Percentiles rank a stretch among this genome's conserved stretches.
Conservation (phyloP, 2,113 vertebrate genomes). For the Alethe diademata region DNA sequence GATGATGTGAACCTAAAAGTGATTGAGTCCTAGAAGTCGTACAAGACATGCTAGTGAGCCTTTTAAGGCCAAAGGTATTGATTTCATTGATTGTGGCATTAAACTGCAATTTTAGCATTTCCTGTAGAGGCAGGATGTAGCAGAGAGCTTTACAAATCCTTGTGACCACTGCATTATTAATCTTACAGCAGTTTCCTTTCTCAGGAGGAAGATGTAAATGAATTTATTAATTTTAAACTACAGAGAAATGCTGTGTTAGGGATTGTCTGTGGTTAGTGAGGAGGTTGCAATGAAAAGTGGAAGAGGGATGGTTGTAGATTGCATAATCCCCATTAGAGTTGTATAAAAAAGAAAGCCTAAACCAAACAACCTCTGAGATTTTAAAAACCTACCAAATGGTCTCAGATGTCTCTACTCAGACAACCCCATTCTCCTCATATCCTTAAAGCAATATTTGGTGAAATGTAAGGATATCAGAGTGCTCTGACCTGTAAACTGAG, state of each 20-base stretch:
- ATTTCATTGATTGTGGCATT: background rate
- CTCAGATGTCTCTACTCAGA: background rate
- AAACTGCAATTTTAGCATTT: background rate
- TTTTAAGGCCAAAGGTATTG: background rate
- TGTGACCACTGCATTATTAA: background rate
- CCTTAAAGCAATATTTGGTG: background rate
- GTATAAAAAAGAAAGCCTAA: background rate
- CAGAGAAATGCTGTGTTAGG: background rate
- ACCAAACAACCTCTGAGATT: background rate
- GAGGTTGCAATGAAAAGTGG: background rate
- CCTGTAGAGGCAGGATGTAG: background rate
- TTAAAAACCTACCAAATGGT: background rate
- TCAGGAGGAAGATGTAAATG: background rate
- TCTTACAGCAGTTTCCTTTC: background rate
- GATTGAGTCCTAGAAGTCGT: background rate
- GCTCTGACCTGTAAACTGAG: conserved; percentile 7
- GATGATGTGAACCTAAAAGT: background rate
- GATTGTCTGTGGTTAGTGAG: background rate
- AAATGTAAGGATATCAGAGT: background rate
- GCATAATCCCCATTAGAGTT: background rate
- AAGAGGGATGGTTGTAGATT: background rate
- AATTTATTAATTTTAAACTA: background rate
- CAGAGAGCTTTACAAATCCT: background rate
- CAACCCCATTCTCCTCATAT: background rate
- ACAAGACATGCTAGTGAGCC: background rate